Evolutionary conservation across 2,113 vertebrate species (phyloP), one percentile per base, ranked within the genome.

Genomic region (Pterophyllum scalare): DNA sequence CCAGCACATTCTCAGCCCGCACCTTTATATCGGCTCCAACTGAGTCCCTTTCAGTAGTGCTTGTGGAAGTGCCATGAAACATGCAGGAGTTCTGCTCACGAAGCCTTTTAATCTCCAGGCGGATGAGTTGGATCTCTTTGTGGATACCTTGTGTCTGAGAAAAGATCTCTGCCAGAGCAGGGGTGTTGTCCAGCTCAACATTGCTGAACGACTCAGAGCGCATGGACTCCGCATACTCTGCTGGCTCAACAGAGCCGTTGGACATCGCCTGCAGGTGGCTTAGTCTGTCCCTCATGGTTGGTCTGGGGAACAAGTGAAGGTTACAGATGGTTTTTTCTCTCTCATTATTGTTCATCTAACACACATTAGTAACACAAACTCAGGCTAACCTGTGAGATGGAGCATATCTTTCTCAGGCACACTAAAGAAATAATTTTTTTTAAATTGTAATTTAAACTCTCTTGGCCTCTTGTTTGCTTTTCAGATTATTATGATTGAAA

Each of bases 241-340:
- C 81, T 2, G 67, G 79, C 82, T 92, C 93, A 62, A 86, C 64
- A 1, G 91, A 24, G 38, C 65, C 60, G 3, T 15, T 90, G 67
- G 94, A 96, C 60, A 96, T 20, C 49, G 97, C 97, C 86, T 95
- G 91, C 60, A 99, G 94, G 79, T 98, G 94, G 2, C 91, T 94
- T 4, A 99, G 95, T 87, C 98, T 95, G 95, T 99, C 98, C 95
- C 97, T 99, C 98, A 99, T 99, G 90, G 89, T 95, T 96, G 88
- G 59, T 88, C 84, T 82, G 65, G n/a, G 81, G 12, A 74, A 40
- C 1, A 65, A 17, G 58, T 33, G 15, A 80, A 57, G 46, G 24
- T 64, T 46, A 60, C 13, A 65, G 24, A 76, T 20, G 56, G 38
- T 76, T 38, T 59, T 31, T 5, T 28, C 31, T 57, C 22, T 77